Evolutionary conservation across 2,113 vertebrate genomes (phyloP), one percentile per base, ranked within the genome.

Genomic region (Mus spicilegus): DNA sequence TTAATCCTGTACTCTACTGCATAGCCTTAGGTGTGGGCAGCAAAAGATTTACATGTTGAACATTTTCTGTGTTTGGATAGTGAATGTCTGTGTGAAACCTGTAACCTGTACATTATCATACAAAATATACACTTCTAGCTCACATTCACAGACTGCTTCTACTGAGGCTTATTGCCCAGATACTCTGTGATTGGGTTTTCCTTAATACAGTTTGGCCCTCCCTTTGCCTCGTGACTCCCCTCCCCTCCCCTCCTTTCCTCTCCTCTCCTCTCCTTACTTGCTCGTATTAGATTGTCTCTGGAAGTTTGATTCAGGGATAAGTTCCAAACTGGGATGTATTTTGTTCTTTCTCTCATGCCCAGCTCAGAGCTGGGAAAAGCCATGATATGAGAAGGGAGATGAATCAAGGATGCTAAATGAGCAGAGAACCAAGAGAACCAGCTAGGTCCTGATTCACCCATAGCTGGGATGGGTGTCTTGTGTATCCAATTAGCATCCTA

Each of bases 391-490:
- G 46, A 39, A 76, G 36, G 46, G 33, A 67, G 19, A 2, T 39
- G 9, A 7, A 7, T 4, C 17, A 39, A 61, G 78, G 49, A 73
- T 30, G 61, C 51, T 69, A 33, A 39, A 17, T 1, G 51, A 26
- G 42, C 30, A 1, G 9, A 42, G 36, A 14, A 70, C 46, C 16
- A 22, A 58, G 22, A 1, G 8, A 2, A 26, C 80, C 39, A 49
- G 49, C 33, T n/a, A 20, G 49, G 22, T 3, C 49, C n/a, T 10
- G 20, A 28, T 33, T n/a, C 65, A 19, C 0, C 0, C 54, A 56
- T 8, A 2, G 20, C 54, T 54, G 19, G 20, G 5, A 5, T 28
- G 17, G 14, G 9, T 5, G 4, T 30, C 70, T 1, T 1, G 1
- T 1, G 0, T 10, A 19, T 16, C n/a, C 26, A 19, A 36, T 39